Base-by-base conservation (phyloP, 1,140 invertebrate species). In the Sitophilus oryzae region DNA sequence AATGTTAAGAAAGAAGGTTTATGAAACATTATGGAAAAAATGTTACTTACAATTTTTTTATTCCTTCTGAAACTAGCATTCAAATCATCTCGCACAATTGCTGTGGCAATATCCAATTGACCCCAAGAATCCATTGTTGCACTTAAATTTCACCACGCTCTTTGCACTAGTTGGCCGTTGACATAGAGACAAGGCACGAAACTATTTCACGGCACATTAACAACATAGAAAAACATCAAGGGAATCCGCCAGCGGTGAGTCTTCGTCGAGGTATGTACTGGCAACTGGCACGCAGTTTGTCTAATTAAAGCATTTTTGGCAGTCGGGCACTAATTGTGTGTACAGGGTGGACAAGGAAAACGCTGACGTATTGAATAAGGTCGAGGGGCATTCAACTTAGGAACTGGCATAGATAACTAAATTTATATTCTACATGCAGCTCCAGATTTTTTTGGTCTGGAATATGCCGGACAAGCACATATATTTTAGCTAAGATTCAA, bases 111-210 rank as follows among this genome's bases (percentile, higher is more conserved):
- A 61, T 81, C 81, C 56, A 84, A 68, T 54, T 79, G 78, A 30
- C 79, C 79, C 82, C 82, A 83, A 37, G 76, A 77, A 70, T 80
- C 81, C 81, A 83, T 84, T 23, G 3, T 34, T 14, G n/a, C 16
- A 22, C 1, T 6, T 11, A 30, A 5, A 30, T 6, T 30, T 30
- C 25, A 36, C 30, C 46, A 16, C 19, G 8, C 21, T 44, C 19
- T 14, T 21, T 21, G 2, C 1, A 1, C 9, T 1, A 19, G 15
- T 11, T 21, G 8, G 19, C 10, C 14, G 18, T 5, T 21, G 1
- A 18, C 15, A 20, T 18, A 21, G 11, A 23, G 22, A 16, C 21
- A 10, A 21, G 23, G 11, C 20, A 44, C 15, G 15, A 11, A 20
- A n/a, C n/a, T n/a, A n/a, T n/a, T n/a, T n/a, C n/a, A n/a, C n/a